Base-by-base conservation (phyloP, 2,888 invertebrate genomes). In the Fragum fragum region DNA sequence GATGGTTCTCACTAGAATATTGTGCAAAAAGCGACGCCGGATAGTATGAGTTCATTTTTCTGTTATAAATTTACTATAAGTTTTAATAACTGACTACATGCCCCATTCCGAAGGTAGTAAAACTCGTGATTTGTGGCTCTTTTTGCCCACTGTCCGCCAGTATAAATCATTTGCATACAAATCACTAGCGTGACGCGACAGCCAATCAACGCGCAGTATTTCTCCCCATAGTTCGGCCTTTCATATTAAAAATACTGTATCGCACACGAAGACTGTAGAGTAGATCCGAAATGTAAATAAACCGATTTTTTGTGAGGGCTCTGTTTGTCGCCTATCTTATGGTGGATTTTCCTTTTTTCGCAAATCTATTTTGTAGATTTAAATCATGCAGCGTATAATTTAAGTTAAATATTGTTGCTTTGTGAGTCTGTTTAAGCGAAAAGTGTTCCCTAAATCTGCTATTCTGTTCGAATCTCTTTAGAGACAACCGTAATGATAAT, bases 21-120 rank as follows among this genome's bases (percentile, higher is more conserved):
- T 91, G 91, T 69, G 91, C 90, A 86, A 92, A 90, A 89, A 92
- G 91, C 73, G 91, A 90, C 14, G 91, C 88, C 66, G 92, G 87
- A 83, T 92, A 92, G 83, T 92, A 92, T 42, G 92, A 92, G 90
- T 92, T 92, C 92, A 92, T 92, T 89, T 88, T 90, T 89, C 87
- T 87, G 86, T 76, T 83, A 83, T 86, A 86, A 88, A 89, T 90
- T 87, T 87, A 81, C 88, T 86, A 89, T 88, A 89, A 88, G 87
- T 86, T 87, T 87, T 89, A 90, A 88, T 90, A 82, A 88, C 90
- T 88, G 84, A 87, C 90, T 91, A 88, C 91, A 90, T 91, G 91
- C 91, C 91, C 91, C 89, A 89, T 90, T 84, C 89, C 79, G 55
- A 73, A 70, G 75, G 87, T 83, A 87, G 84, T 85, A 86, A 88